phyloP scores from a whole-genome alignment of 37 sponge, comb jelly and placozoan species.

The Amphimedon queenslandica region DNA sequence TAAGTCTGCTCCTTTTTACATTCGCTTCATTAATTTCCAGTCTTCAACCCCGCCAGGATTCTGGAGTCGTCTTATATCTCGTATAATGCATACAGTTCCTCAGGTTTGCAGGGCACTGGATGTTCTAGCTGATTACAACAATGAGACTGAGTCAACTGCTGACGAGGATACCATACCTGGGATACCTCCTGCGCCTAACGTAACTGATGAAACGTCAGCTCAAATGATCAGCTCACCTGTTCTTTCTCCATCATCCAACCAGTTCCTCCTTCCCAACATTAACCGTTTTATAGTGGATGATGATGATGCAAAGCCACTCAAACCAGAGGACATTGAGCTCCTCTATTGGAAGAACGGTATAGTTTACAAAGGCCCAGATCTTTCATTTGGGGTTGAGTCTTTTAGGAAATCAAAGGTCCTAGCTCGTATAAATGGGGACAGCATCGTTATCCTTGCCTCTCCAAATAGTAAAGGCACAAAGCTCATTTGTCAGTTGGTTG shows the following conservation, averaged over 20 bases:
- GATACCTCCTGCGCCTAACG: neutral
- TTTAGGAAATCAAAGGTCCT: neutral
- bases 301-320: neutral
- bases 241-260: neutral
- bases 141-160: neutral
- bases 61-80: slow-evolving; percentile 69
- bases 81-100: slow-evolving; percentile 41
- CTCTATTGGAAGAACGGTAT: slow-evolving; percentile 8
- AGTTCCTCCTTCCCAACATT: neutral
- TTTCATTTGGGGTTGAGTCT: slow-evolving; percentile 4
- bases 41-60: slow-evolving; percentile 54
- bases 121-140: neutral
- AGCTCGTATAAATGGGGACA: neutral
- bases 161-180: neutral
- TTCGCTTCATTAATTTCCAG: slow-evolving; percentile 39
- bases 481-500: slow-evolving; percentile 37
- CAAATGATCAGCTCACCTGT: neutral
- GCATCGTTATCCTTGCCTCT: slow-evolving; percentile 23
- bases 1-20: slow-evolving; percentile 7
- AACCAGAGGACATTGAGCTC: neutral
- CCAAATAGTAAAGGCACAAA: slow-evolving; percentile 14
- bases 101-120: neutral
- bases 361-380: neutral
- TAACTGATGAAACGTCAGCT: neutral
- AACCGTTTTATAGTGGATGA: neutral